Evolutionary conservation across 1,140 invertebrate genomes (phyloP), one percentile per base, ranked within the genome.

Genomic region (Thaumatotibia leucotreta): DNA sequence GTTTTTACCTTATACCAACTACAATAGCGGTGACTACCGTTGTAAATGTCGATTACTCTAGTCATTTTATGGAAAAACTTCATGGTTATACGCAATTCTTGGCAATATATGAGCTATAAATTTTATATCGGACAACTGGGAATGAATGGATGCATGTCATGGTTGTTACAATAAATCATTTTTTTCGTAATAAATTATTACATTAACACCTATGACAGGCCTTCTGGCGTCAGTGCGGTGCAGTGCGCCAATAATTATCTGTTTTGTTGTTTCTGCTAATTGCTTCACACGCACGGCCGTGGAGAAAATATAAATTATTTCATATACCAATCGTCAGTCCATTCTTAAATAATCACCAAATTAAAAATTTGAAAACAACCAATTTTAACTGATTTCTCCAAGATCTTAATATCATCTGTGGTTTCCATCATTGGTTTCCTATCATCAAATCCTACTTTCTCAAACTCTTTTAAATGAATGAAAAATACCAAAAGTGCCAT

Each of bases 1-100:
- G 70, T 78, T 76, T 69, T 74, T 74, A 77, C 74, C 69, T 75
- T 84, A 76, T 79, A 45, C 58, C 61, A 65, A 75, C 67, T 75
- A 80, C 73, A 79, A 86, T 77, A 79, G 74, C 24, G 64, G 68
- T 65, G 31, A 69, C 74, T 74, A 76, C 71, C 39, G 73, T 71
- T 76, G 67, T 65, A 54, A 72, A 73, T 61, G 61, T 17, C 61
- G 64, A 67, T 68, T 68, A 66, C 52, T 64, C 71, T 72, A 70
- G 62, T 45, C 63, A 31, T 54, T 66, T 68, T 65, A 29, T 69
- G 61, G 64, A 72, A 75, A 74, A 73, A 65, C 63, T 64, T 68
- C 61, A 69, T 66, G 52, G 68, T 63, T 64, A 63, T 66, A 62
- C 64, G 66, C 68, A 52, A 31, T 64, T 50, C 52, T 52, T 54